Evolutionary conservation across 1,140 invertebrate species (phyloP).

Genomic region (Propsilocerus akamusi): DNA sequence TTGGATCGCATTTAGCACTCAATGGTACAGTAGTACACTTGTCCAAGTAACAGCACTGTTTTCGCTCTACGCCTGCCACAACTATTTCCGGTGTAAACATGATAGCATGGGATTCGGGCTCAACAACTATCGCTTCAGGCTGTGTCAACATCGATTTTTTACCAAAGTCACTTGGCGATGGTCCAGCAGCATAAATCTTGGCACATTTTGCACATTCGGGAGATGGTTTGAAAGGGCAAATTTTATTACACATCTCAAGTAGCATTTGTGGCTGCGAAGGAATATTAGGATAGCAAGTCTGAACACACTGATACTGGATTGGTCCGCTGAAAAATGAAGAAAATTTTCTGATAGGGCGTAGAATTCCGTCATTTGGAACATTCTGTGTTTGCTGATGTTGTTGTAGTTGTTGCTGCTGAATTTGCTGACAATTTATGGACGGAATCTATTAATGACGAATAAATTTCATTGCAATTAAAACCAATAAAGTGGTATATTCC

Average conservation of each 20-base stretch:
- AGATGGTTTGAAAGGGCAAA: not conserved
- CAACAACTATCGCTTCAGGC: not conserved
- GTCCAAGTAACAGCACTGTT: not conserved
- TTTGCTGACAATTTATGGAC: not conserved
- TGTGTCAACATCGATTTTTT: not conserved
- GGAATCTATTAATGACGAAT: not conserved
- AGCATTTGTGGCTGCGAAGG: not conserved
- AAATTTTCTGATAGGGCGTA: not conserved
- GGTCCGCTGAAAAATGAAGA: not conserved
- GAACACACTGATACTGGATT: not conserved
- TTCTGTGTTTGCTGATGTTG: not conserved
- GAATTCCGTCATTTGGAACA: not conserved
- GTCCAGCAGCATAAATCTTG: not conserved
- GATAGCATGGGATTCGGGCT: not conserved
- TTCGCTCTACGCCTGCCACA: not conserved
- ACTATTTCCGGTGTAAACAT: not conserved
- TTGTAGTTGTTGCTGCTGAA: not conserved
- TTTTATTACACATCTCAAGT: not conserved
- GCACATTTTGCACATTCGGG: not conserved
- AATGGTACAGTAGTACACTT: not conserved
- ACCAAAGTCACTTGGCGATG: not conserved
- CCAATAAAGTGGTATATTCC: not conserved
- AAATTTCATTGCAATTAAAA: not conserved
- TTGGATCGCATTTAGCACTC: not conserved
- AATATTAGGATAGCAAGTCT: not conserved